A percentile compares a stretch with the other conserved stretches of the same genome.
Conservation (phyloP, 2,797 vertebrate species). For the Anableps anableps region DNA sequence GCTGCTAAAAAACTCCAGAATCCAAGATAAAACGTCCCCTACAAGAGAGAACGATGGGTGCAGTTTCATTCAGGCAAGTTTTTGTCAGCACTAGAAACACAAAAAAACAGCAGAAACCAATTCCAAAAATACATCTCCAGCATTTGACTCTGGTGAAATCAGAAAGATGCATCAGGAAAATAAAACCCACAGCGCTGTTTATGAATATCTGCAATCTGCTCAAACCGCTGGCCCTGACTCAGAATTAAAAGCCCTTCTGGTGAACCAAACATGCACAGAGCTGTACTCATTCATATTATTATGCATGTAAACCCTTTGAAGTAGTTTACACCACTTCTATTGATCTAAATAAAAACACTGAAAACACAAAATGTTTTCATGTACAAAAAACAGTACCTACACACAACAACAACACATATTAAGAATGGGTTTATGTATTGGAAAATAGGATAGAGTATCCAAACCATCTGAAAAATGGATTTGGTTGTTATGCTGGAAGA, state of each 20-base stretch:
- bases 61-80: conserved; percentile 15
- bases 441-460: conserved; percentile 34
- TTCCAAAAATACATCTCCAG: conserved; percentile 40
- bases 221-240: conserved; percentile 49
- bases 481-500: conserved; percentile 38
- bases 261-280: conserved; percentile 13
- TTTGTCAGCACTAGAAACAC: conserved; percentile 24
- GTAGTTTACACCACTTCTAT: conserved; percentile 30
- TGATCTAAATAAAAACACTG: conserved; percentile 27
- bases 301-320: conserved; percentile 37
- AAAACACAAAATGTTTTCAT: conserved; percentile 20
- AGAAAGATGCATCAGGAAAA: conserved; percentile 44
- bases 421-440: conserved; percentile 33
- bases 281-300: conserved; percentile 28
- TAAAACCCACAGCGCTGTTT: conserved; percentile 56
- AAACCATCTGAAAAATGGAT: conserved; percentile 49
- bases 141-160: conserved; percentile 38
- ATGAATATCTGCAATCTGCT: conserved; percentile 40
- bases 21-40: conserved; percentile 1
- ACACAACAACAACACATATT: conserved; percentile 1
- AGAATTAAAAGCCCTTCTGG: conserved; percentile 38
- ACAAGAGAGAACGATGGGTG: conserved; percentile 2
- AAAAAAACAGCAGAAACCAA: conserved; percentile 21
- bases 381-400: conserved; percentile 16
- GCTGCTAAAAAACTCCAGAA: neutral